A percentile compares a stretch with the other conserved stretches of the same genome.
These are phyloP conservation scores for Rotaria magnacalcarata DNA, from an alignment of 2,888 invertebrate species.

Conservation along the genomic window DNA sequence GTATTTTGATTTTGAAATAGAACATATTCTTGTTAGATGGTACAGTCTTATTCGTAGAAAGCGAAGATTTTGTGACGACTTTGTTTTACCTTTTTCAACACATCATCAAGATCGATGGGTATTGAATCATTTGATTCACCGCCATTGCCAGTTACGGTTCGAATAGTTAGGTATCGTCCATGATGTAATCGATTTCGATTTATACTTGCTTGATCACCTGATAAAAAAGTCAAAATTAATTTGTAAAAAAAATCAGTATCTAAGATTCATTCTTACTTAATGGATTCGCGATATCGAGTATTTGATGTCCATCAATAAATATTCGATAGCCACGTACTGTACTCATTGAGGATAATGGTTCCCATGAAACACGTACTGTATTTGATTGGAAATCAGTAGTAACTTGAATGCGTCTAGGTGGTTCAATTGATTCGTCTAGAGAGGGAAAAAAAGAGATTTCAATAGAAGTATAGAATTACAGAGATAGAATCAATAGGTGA, in stretches of 20 bases:
- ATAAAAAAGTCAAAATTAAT: background rate
- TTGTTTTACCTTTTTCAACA: constrained; percentile 48
- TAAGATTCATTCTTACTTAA: background rate
- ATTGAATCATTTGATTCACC: constrained; percentile 53
- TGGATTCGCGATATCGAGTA: background rate
- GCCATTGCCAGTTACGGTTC: constrained; percentile 63
- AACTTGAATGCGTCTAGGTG: constrained; percentile 74
- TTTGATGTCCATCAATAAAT: constrained; percentile 10
- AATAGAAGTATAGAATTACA: no score
- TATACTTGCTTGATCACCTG: background rate
- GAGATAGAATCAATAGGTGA: no score
- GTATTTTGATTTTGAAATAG: no score
- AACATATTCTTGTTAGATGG: no score
- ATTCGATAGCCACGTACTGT: constrained; percentile 13
- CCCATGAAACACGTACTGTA: constrained; percentile 92
- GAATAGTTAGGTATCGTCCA: constrained; percentile 69
- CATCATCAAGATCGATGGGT: constrained; percentile 49
- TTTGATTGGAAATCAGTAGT: constrained; percentile 97
- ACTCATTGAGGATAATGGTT: background rate
- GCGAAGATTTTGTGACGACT: no score
- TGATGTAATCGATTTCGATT: background rate
- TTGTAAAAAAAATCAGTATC: background rate
- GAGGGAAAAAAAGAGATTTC: background rate
- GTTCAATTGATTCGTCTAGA: constrained; percentile 60
- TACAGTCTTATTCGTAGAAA: no score